Evolutionary conservation across 2,888 invertebrate species (phyloP).

Genomic region (Aethes cnicana): DNA sequence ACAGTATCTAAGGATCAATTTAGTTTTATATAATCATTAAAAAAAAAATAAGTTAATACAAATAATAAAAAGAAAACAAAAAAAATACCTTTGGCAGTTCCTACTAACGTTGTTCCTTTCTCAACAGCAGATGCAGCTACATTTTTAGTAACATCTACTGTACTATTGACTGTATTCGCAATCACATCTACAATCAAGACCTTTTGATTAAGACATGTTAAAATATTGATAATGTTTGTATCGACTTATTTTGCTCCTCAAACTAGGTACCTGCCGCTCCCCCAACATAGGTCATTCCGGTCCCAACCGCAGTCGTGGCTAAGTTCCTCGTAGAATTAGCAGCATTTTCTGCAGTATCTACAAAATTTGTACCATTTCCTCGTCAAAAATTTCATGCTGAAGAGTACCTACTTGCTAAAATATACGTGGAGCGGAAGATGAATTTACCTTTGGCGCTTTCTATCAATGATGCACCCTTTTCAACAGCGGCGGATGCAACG

Average conservation of each 20-base stretch:
- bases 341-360: constrained; percentile 52
- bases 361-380: no score
- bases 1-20: constrained; percentile 10
- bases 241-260: constrained; percentile 19
- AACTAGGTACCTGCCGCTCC: constrained; percentile 46
- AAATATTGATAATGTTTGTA: constrained; percentile 32
- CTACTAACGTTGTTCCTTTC: constrained; percentile 34
- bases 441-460: constrained; percentile 48
- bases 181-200: constrained; percentile 31
- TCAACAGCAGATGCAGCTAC: constrained; percentile 39
- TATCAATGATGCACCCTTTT: constrained; percentile 39
- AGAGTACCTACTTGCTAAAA: no score
- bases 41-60: not conserved
- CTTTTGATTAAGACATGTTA: constrained; percentile 35
- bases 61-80: not conserved
- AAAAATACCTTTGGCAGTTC: constrained; percentile 32
- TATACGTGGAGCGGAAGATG: no score
- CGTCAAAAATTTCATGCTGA: no score
- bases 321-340: constrained; percentile 54
- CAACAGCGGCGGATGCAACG: constrained; percentile 41
- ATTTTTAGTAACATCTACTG: constrained; percentile 36
- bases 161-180: constrained; percentile 33
- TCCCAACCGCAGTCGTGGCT: constrained; percentile 50
- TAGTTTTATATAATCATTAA: not conserved
- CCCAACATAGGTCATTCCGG: constrained; percentile 48